Base-by-base conservation (phyloP, 2,113 vertebrate genomes). In the Podilymbus podiceps region DNA sequence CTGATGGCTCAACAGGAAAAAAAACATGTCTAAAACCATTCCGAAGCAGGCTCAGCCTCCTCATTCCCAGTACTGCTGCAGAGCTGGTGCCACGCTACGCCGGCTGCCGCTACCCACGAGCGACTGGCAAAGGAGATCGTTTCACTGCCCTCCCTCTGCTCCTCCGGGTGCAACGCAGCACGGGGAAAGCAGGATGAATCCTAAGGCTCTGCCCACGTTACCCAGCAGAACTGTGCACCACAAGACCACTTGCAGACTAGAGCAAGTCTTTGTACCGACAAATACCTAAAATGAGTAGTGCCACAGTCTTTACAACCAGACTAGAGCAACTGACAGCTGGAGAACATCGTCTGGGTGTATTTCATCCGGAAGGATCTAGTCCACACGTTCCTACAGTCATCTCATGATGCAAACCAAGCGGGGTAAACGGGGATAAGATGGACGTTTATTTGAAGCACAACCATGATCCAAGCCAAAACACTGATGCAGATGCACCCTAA, bases 31-130 rank as follows among this genome's bases (percentile, higher is more conserved):
- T 62, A 58, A 56, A 80, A 56, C 7, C 16, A 20, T 31, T 23
- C 13, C 31, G 58, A 19, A 77, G 72, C 3, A 1, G n/a, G 42
- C 10, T 52, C 46, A 58, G 23, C 3, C 50, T 28, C 11, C 20
- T 63, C 44, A 8, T 33, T 78, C n/a, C 69, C 52, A 47, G 35
- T 4, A 23, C 52, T 82, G 82, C 64, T 6, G 6, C 71, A 17
- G 53, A 55, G 40, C 20, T 3, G 22, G 33, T 47, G 12, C 30
- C 49, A 33, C 2, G 1, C 31, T n/a, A 31, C 1, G 2, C n/a
- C 0, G 2, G 42, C 33, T 0, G 0, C 22, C 2, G 8, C 12
- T 53, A 66, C 20, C 5, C n/a, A 59, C 0, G 0, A 85, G 31
- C 1, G 0, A 31, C 47, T 11, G 40, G 56, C 22, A 50, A 56